Percentiles rank a stretch among this genome's conserved stretches.
These are phyloP conservation scores for Xiphias gladius DNA, from an alignment of 2,113 vertebrate genomes.

Conservation along the genomic window DNA sequence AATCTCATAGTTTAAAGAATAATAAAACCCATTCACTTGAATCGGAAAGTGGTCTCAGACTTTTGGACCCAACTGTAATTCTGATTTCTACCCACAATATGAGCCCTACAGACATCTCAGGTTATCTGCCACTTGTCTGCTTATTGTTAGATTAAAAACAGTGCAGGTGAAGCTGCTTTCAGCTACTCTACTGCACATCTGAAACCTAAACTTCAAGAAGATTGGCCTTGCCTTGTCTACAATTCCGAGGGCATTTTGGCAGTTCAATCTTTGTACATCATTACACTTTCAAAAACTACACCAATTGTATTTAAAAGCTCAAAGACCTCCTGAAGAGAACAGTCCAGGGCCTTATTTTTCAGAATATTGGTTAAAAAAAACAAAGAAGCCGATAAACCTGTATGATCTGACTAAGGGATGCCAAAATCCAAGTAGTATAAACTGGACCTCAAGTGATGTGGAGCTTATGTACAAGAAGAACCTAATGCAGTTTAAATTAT, in stretches of 20 bases:
- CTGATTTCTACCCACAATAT: background rate
- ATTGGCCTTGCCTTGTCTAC: conserved; percentile 1
- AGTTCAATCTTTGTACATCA: conserved; percentile 3
- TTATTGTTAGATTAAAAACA: background rate
- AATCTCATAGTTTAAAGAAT: conserved; percentile 46
- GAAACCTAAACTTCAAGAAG: background rate
- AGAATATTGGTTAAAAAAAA: background rate
- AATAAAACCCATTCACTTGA: too few relatives aligned
- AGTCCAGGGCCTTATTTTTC: background rate
- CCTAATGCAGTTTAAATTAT: conserved; percentile 22
- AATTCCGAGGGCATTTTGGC: conserved; percentile 4
- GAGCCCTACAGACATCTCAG: background rate
- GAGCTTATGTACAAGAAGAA: background rate
- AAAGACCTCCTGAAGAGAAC: background rate
- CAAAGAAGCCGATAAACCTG: background rate
- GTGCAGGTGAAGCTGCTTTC: background rate
- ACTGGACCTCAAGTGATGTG: conserved; percentile 1
- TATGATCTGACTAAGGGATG: background rate
- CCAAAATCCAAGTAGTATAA: conserved; percentile 21
- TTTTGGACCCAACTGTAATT: background rate
- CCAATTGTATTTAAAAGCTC: conserved; percentile 9
- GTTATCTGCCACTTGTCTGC: background rate
- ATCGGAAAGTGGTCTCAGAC: too few relatives aligned
- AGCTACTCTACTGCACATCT: background rate
- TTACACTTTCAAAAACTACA: background rate